These are phyloP conservation scores for Tapirus indicus DNA, from an alignment of 2,797 vertebrate genomes.

Conservation along the genomic window DNA sequence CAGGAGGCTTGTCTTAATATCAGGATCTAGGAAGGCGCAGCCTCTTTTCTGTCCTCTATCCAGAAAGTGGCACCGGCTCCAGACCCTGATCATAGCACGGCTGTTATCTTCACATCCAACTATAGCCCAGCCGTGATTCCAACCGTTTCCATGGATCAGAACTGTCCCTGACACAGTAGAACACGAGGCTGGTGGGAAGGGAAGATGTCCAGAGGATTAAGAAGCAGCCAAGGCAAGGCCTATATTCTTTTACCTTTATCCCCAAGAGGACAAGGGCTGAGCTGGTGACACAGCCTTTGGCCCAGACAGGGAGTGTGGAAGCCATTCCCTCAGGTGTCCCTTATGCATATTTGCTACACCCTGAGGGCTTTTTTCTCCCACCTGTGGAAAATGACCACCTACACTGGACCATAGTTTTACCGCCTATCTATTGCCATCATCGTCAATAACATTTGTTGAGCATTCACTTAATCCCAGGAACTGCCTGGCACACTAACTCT, in stretches of 20 bases:
- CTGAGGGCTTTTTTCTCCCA: background rate
- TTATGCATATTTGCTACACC: background rate
- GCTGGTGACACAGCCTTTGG: background rate
- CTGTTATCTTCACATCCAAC: background rate
- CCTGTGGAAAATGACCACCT: background rate
- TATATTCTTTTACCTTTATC: conserved; percentile 42
- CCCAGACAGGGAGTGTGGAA: background rate
- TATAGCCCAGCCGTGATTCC: background rate
- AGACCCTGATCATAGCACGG: background rate
- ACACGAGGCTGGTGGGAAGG: background rate
- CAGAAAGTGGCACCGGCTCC: background rate
- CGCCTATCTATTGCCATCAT: background rate
- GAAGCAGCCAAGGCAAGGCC: background rate
- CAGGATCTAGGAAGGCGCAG: background rate
- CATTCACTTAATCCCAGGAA: conserved; percentile 33
- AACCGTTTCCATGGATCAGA: background rate
- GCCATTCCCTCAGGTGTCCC: background rate
- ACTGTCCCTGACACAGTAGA: background rate
- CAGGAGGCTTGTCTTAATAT: background rate
- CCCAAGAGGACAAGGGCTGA: background rate
- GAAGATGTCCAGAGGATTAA: background rate
- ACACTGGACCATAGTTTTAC: background rate
- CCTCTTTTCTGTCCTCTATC: background rate
- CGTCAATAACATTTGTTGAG: conserved; percentile 38
- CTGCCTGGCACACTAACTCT: conserved; percentile 14